Base-by-base conservation (phyloP, 2,797 vertebrate species). In the Brachyrhaphis roseni region DNA sequence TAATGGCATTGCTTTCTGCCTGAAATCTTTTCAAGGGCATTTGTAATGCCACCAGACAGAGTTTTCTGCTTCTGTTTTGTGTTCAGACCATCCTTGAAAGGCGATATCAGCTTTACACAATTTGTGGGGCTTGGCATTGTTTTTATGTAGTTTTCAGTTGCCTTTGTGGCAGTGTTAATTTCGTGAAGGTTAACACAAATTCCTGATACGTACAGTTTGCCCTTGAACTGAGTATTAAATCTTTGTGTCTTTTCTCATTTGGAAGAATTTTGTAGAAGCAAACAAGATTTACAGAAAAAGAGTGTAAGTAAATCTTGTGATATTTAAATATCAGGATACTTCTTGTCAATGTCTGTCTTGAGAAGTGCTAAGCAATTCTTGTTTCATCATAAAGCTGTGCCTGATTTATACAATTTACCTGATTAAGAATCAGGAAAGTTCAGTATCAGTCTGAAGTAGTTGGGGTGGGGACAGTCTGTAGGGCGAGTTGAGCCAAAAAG, bases 151-250 rank as follows among this genome's bases (percentile, higher is more conserved):
- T 5, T 53, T 77, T 68, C 80, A 59, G 62, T 74, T 79, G 68
- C 8, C 80, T 74, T 75, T 5, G 53, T 78, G 71, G 64, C 71
- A 64, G 0, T 72, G 41, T 70, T 78, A 76, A 77, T 85, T 46
- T 39, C 64, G 57, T 85, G 70, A 77, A 78, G 41, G 81, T 73
- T 78, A 6, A 73, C 77, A 72, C 66, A 84, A 72, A 76, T 75
- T 80, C 66, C 26, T 51, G 59, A 71, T 71, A 15, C 0, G 41
- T 45, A 68, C 20, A 46, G 64, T 23, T 28, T 77, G 43, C 78
- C 75, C 77, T 80, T 76, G 71, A 80, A 64, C 51, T 6, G 16
- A 34, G 31, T 49, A 36, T 73, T 45, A 46, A 36, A 51, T 57
- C 12, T 5, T 31, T 78, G 39, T 74, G 3, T 76, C 5, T 64